A percentile compares a stretch with the other conserved stretches of the same genome.
phyloP scores from a whole-genome alignment of 64 coral and sea anemone species.

The Pachyseris speciosa region DNA sequence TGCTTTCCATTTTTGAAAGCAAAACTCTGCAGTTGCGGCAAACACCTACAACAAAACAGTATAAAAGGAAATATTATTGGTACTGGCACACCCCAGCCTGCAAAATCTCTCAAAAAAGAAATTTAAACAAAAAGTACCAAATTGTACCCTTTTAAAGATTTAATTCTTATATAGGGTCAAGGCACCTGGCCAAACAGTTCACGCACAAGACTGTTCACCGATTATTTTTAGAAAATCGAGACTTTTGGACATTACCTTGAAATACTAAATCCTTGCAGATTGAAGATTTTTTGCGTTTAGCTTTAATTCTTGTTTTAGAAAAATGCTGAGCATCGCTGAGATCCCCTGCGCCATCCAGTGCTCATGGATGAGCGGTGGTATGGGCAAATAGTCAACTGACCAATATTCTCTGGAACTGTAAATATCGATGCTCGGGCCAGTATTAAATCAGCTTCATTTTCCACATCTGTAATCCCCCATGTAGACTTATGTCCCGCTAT shows the following conservation, averaged over 20 bases:
- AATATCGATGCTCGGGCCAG: conserved; percentile 23
- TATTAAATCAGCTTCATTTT: conserved; percentile 11
- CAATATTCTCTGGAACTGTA: conserved; percentile 12
- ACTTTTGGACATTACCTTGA: neutral
- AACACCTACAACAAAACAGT: too few species aligned
- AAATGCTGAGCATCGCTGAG: conserved; percentile 58
- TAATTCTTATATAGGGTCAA: too few species aligned
- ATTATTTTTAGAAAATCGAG: too few species aligned
- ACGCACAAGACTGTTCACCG: neutral
- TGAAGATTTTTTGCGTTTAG: neutral
- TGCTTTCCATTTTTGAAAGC: too few species aligned
- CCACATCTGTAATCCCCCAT: neutral
- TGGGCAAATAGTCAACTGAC: conserved; percentile 42
- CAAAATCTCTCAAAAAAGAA: neutral
- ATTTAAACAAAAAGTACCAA: neutral
- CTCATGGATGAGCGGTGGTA: conserved; percentile 56
- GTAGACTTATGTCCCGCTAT: conserved; percentile 25
- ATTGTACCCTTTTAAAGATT: too few species aligned
- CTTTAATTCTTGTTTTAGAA: too few species aligned
- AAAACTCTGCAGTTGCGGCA: too few species aligned
- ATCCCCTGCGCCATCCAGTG: conserved; percentile 69
- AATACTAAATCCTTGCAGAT: too few species aligned
- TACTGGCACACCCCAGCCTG: neutral
- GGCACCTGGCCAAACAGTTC: neutral
- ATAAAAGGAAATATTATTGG: neutral